Conservation (phyloP, 2,113 vertebrate species). For the Heterotilapia buettikoferi region DNA sequence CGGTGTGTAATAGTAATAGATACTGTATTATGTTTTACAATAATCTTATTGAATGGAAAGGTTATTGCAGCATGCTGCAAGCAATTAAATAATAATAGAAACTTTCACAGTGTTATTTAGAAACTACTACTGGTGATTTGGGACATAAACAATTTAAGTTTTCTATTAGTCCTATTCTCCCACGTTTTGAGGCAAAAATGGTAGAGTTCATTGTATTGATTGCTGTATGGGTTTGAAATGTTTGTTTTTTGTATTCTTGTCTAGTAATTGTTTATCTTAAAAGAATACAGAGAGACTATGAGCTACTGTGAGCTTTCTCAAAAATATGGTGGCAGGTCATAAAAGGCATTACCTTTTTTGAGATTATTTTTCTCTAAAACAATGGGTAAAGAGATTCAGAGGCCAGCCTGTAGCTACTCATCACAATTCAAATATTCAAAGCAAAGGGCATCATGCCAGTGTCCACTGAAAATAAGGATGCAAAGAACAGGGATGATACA, state of each 20-base stretch:
- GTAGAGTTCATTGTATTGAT: constrained; percentile 14
- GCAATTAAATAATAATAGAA: constrained; percentile 1
- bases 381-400: not conserved
- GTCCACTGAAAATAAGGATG: not conserved
- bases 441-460: not conserved
- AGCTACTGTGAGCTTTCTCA: not conserved
- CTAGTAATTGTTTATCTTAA: constrained; percentile 2
- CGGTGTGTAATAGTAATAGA: not conserved
- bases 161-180: not conserved
- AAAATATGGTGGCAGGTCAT: not conserved
- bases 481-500: not conserved
- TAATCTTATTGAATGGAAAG: not conserved
- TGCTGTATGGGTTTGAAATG: not conserved
- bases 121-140: not conserved
- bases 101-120: not conserved
- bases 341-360: not conserved
- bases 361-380: not conserved
- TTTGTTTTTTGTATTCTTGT: not conserved
- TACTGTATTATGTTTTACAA: not conserved
- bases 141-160: not conserved
- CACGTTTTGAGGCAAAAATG: not conserved
- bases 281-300: not conserved
- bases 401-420: not conserved
- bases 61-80: not conserved
- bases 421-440: not conserved